Conservation (phyloP, 2,797 vertebrate genomes). For the Pogoniulus pusillus region DNA sequence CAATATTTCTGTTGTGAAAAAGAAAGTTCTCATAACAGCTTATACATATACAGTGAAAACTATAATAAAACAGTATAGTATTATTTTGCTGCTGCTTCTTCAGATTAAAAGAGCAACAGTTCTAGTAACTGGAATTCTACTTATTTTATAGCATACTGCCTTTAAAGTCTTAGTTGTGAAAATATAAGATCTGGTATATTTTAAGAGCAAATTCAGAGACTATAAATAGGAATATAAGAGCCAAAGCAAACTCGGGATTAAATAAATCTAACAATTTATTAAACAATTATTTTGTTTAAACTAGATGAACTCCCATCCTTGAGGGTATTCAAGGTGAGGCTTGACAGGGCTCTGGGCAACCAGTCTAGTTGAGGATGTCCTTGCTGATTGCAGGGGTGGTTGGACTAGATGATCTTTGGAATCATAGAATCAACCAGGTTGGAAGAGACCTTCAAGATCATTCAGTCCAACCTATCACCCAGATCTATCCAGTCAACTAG, state of each 20-base stretch:
- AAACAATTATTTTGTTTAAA: neutral
- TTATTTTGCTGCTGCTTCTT: neutral
- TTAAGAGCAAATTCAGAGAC: neutral
- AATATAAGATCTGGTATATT: neutral
- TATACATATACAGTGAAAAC: too few species aligned
- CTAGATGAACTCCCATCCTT: neutral
- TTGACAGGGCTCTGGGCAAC: too few species aligned
- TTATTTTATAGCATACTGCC: neutral
- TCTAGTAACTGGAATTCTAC: neutral
- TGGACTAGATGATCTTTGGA: too few species aligned
- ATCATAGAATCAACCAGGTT: too few species aligned
- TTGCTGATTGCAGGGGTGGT: too few species aligned
- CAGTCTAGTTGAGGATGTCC: too few species aligned
- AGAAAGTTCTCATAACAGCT: neutral
- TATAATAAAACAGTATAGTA: neutral
- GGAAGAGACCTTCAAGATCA: too few species aligned
- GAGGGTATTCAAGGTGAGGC: too few species aligned
- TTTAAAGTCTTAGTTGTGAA: neutral
- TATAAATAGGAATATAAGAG: neutral
- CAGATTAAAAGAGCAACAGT: neutral
- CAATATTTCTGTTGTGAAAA: neutral
- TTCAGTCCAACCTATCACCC: too few species aligned
- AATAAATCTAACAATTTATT: neutral
- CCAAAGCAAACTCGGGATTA: neutral
- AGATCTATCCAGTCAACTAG: too few species aligned